Base-by-base conservation (phyloP, 1,140 invertebrate species). In the Trachymyrmex cornetzi region DNA sequence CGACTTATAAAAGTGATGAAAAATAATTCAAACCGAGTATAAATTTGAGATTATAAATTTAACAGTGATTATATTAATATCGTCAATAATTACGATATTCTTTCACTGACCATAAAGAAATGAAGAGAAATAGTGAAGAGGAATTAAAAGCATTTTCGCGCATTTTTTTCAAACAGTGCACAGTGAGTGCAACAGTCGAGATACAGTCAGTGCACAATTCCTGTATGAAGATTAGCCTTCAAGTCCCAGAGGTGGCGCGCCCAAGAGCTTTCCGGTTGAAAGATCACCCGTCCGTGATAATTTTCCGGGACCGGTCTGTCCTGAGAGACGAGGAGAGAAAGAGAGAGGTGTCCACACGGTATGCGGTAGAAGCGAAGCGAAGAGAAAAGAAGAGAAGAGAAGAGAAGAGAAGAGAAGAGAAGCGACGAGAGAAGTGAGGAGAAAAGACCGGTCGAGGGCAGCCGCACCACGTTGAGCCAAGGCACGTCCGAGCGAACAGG, bases 281-380 rank as follows among this genome's bases (percentile, higher is more conserved):
- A 77, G 84, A 89, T 91, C 75, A 72, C 44, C 69, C 55, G 77
- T 86, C 64, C 27, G 69, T 44, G 82, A 90, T 93, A 93, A 93
- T 93, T 94, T 94, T 93, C 93, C 92, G 91, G 92, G 90, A 93
- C 92, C 92, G 89, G 91, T 93, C 87, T 79, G 87, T 72, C 57
- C 81, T 12, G 84, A 85, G 53, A 77, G 74, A 67, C 55, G 50
- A 71, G 77, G 67, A 71, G 75, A 88, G 57, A 57, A 71, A 87
- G 59, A 80, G 38, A 48, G 59, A 77, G 27, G 24, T 19, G 63
- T 24, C 74, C 16, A 50, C 24, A 16, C 50, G 64, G 53, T 34
- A 75, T 72, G 84, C 72, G 55, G 63, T 27, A 79, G 34, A 69
- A 74, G 77, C 34, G 64, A 55, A 48, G 48, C 16, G 75, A 48